Evolutionary conservation across 1,140 invertebrate species (phyloP).

Genomic region (Cyclargus thomasi): DNA sequence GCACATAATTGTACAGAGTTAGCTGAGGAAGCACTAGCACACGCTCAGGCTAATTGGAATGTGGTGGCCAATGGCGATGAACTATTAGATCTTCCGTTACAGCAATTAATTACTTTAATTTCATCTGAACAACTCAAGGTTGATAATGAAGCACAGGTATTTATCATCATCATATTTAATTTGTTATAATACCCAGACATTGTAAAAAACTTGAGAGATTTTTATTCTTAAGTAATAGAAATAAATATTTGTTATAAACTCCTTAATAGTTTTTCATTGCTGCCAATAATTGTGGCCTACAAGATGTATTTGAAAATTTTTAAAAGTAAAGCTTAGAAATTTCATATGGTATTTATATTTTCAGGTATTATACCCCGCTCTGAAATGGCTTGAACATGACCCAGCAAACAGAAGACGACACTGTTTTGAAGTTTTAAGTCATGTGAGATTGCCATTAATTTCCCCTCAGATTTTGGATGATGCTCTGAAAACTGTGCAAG

Average conservation of each 20-base stretch:
- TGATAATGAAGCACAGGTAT: conserved; percentile 91
- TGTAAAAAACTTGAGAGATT: no score
- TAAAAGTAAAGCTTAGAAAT: no score
- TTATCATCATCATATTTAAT: background rate
- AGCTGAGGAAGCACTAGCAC: conserved; percentile 86
- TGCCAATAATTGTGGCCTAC: background rate
- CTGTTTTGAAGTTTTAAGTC: conserved; percentile 90
- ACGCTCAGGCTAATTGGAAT: conserved; percentile 92
- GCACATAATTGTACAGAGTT: conserved; percentile 91
- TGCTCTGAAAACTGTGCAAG: conserved; percentile 86
- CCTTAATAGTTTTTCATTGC: background rate
- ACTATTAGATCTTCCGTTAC: conserved; percentile 89
- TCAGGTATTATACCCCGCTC: conserved; percentile 91
- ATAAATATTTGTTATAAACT: no score
- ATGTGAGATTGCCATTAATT: conserved; percentile 90
- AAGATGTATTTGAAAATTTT: background rate
- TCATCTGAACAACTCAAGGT: conserved; percentile 93
- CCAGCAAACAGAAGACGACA: conserved; percentile 85
- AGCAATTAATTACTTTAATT: conserved; percentile 86
- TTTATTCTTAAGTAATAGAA: no score
- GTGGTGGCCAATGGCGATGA: conserved; percentile 89
- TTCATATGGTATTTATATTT: no score
- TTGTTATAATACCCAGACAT: no score
- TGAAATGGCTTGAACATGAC: conserved; percentile 93
- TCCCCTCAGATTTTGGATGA: conserved; percentile 88